Evolutionary conservation across 2,113 vertebrate species (phyloP).

Genomic region (Actenoides hombroni): DNA sequence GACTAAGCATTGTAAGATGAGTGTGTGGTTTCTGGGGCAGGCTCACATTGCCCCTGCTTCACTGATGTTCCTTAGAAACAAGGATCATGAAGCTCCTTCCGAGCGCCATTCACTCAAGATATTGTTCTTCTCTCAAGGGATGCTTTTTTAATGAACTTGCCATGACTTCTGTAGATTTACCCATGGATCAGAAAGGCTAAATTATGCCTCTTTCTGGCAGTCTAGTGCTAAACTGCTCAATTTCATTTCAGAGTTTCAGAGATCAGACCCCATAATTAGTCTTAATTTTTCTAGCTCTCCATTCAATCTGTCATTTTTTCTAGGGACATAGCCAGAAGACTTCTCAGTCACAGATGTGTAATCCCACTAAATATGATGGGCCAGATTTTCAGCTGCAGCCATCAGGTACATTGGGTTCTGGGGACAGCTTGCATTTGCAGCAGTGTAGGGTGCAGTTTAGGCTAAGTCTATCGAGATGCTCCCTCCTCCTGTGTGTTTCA

Average conservation of each 20-base stretch:
- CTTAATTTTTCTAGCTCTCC: neutral
- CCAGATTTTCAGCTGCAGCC: neutral
- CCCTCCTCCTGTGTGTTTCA: neutral
- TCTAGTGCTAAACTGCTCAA: neutral
- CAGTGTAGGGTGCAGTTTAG: neutral
- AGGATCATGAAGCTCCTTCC: neutral
- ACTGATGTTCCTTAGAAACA: neutral
- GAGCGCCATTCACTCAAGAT: neutral
- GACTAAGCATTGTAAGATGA: neutral
- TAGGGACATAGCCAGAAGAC: neutral
- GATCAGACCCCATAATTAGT: neutral
- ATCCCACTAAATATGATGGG: neutral
- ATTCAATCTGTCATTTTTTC: neutral
- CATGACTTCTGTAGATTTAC: neutral
- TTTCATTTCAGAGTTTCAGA: neutral
- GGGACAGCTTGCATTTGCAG: neutral
- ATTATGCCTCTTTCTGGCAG: neutral
- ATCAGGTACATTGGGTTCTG: accelerated
- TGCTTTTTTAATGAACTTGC: neutral
- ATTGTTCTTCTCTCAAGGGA: neutral
- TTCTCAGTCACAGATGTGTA: neutral
- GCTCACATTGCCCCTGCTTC: accelerated
- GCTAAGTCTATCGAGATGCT: neutral
- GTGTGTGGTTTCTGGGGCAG: neutral
- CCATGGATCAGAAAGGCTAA: neutral